Evolutionary conservation across 2,888 invertebrate genomes (phyloP).

Genomic region (Hydriomena furcata): DNA sequence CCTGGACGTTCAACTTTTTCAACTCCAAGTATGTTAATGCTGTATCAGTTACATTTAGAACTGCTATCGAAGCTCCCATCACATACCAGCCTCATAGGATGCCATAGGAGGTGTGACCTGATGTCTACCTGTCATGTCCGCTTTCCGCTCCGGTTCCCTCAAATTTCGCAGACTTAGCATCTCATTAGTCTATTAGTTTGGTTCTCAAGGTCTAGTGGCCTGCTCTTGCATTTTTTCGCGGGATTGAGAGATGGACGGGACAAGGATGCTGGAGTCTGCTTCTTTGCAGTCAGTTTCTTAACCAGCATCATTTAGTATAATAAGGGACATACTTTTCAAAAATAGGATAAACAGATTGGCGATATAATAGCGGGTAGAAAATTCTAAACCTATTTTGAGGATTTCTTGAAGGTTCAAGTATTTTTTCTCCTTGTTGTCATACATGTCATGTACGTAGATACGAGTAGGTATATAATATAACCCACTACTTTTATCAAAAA

Average conservation of each 20-base stretch:
- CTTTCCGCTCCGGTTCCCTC: slow-evolving; percentile 35
- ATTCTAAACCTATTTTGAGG: too few species aligned
- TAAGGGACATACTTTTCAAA: too few species aligned
- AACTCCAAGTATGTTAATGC: slow-evolving; percentile 36
- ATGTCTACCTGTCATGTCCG: slow-evolving; percentile 25
- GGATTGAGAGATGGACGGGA: background rate
- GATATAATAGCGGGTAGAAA: too few species aligned
- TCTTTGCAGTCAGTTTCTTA: too few species aligned
- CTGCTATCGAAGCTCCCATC: slow-evolving; percentile 23
- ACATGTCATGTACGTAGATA: too few species aligned
- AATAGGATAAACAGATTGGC: too few species aligned
- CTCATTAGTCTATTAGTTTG: slow-evolving; percentile 25
- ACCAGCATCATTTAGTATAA: too few species aligned
- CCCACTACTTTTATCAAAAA: too few species aligned
- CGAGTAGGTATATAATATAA: too few species aligned
- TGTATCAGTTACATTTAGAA: slow-evolving; percentile 38
- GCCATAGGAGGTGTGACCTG: slow-evolving; percentile 23
- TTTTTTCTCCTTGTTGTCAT: too few species aligned
- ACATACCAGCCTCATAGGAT: slow-evolving; percentile 18
- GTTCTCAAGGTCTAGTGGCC: slow-evolving; percentile 8
- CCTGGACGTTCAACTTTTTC: slow-evolving; percentile 33
- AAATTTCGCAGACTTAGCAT: slow-evolving; percentile 33
- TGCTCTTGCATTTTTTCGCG: background rate
- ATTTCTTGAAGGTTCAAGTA: too few species aligned
- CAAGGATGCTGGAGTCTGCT: too few species aligned